A percentile compares a stretch with the other conserved stretches of the same genome.
These are phyloP conservation scores for Dasypus novemcinctus DNA, from an alignment of 2,113 vertebrate genomes.

Conservation along the genomic window DNA sequence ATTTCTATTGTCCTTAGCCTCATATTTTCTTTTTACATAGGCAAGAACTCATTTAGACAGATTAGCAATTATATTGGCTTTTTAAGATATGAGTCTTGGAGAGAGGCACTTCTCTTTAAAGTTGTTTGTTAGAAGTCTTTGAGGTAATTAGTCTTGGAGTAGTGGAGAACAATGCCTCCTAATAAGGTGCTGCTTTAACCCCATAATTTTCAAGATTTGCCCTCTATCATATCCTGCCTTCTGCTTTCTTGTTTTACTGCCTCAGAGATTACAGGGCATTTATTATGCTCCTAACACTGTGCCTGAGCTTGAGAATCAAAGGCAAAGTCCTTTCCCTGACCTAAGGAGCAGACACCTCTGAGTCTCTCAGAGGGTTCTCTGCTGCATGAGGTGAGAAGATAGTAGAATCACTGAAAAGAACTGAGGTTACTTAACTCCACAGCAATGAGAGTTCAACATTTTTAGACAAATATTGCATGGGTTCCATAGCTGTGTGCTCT, in stretches of 20 bases:
- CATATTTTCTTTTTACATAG: background rate
- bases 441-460: background rate
- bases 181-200: background rate
- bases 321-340: background rate
- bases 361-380: background rate
- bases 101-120: background rate
- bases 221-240: background rate
- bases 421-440: background rate
- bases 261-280: background rate
- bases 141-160: background rate
- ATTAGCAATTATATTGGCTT: background rate
- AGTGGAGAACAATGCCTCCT: background rate
- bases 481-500: background rate
- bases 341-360: background rate
- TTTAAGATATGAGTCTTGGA: background rate
- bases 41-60: background rate
- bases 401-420: background rate
- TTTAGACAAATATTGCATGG: background rate
- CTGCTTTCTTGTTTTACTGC: background rate
- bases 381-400: background rate
- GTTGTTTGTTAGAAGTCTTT: background rate
- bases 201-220: background rate
- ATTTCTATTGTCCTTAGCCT: background rate
- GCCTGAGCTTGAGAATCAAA: background rate
- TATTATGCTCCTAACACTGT: background rate